phyloP scores from a whole-genome alignment of 2,888 invertebrate genomes.

The Cylloceria caligata region DNA sequence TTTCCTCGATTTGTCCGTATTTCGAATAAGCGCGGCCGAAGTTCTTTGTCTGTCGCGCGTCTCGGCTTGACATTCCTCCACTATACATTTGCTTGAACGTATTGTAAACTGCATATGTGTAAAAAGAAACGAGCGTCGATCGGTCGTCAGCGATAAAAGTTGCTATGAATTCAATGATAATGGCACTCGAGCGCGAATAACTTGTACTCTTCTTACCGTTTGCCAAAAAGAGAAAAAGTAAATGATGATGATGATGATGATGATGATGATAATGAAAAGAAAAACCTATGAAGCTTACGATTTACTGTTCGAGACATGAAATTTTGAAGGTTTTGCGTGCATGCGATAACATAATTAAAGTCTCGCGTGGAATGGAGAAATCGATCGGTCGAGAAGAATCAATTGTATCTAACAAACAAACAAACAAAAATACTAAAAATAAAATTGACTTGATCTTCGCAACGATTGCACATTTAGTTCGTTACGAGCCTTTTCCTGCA shows the following conservation, averaged over 20 bases:
- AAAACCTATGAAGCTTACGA: conserved; percentile 22
- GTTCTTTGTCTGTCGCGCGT: conserved; percentile 51
- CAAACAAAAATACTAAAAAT: conserved; percentile 59
- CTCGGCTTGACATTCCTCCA: conserved; percentile 62
- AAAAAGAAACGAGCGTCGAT: conserved; percentile 35
- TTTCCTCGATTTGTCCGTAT: conserved; percentile 47
- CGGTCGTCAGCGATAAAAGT: conserved; percentile 24
- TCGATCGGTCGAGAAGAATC: conserved; percentile 67
- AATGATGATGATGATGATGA: not conserved
- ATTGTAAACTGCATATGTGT: conserved; percentile 45
- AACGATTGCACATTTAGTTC: conserved; percentile 41
- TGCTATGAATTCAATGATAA: conserved; percentile 18
- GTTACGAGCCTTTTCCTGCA: not conserved
- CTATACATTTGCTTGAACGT: conserved; percentile 65
- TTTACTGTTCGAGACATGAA: conserved; percentile 19
- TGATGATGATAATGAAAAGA: not conserved
- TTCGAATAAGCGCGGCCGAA: conserved; percentile 44
- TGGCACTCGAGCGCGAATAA: not conserved
- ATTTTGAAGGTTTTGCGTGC: conserved; percentile 40
- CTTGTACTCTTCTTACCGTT: conserved; percentile 29
- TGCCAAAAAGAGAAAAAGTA: conserved; percentile 36
- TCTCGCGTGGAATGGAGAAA: conserved; percentile 46
- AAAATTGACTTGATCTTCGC: conserved; percentile 77
- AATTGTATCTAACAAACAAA: conserved; percentile 71
- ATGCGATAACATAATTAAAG: conserved; percentile 18